phyloP scores from a whole-genome alignment of 2,113 vertebrate species.

The Pelecanoides urinatrix region DNA sequence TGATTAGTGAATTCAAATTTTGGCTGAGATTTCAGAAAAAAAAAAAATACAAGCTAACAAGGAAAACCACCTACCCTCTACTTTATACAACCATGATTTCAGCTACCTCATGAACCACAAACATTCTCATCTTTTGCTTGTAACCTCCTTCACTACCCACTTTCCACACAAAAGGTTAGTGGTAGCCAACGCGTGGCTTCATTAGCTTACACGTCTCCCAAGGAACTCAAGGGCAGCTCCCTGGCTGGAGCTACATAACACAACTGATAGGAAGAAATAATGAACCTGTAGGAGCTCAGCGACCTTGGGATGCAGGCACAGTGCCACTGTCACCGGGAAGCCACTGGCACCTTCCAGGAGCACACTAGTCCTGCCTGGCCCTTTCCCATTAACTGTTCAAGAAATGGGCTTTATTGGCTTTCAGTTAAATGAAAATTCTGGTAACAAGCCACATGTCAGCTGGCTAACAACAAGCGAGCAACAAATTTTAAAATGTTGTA shows the following conservation, averaged over 20 bases:
- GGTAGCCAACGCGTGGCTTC: neutral
- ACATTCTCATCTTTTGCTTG: neutral
- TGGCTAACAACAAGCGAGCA: neutral
- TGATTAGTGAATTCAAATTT: neutral
- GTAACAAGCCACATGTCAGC: neutral
- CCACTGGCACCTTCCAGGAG: neutral
- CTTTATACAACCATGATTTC: neutral
- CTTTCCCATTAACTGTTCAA: neutral
- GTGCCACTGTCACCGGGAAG: neutral
- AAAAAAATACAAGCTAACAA: neutral
- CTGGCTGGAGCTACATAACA: accelerated
- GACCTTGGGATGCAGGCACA: neutral
- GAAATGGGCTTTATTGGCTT: neutral
- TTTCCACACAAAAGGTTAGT: neutral
- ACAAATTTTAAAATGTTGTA: neutral
- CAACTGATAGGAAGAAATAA: neutral
- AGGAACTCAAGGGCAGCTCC: neutral
- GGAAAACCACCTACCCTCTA: neutral
- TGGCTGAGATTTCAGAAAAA: neutral
- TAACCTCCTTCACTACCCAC: neutral
- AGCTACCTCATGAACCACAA: neutral
- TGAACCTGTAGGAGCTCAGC: neutral
- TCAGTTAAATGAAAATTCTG: neutral
- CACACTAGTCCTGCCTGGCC: neutral
- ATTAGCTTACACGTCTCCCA: neutral